phyloP scores from a whole-genome alignment of 2,797 vertebrate genomes.

The Graptemys geographica region DNA sequence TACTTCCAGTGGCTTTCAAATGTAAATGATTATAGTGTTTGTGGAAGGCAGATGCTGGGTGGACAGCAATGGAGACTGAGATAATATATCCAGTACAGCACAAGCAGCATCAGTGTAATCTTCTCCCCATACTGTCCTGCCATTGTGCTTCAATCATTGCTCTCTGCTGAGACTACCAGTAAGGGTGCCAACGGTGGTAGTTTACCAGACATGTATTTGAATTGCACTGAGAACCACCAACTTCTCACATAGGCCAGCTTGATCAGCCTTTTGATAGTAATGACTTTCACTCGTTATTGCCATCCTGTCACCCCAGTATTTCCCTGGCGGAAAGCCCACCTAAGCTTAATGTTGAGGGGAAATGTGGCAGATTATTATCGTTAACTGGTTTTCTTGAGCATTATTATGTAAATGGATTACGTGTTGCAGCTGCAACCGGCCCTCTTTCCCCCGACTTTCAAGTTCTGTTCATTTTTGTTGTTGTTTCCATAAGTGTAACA shows the following conservation, averaged over 20 bases:
- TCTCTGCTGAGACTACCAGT: not conserved
- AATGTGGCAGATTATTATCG: not conserved
- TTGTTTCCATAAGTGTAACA: not conserved
- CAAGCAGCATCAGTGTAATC: not conserved
- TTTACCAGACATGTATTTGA: not conserved
- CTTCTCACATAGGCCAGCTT: not conserved
- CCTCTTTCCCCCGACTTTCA: not conserved
- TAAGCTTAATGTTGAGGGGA: not conserved
- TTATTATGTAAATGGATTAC: not conserved
- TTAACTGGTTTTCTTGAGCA: not conserved
- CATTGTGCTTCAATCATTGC: not conserved
- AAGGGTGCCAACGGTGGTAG: not conserved
- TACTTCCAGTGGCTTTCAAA: not conserved
- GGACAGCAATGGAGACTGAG: not conserved
- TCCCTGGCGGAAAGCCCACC: not conserved
- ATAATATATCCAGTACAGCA: not conserved
- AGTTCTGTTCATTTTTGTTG: not conserved
- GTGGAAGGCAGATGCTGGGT: not conserved
- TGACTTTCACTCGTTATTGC: not conserved
- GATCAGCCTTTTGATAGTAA: not conserved
- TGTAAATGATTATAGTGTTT: not conserved
- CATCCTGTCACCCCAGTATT: not conserved
- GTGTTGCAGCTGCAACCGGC: not conserved
- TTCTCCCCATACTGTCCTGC: not conserved
- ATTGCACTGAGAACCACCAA: not conserved